Evolutionary conservation across 1,140 invertebrate genomes (phyloP), one percentile per base, ranked within the genome.

Genomic region (Eumaeus atala): DNA sequence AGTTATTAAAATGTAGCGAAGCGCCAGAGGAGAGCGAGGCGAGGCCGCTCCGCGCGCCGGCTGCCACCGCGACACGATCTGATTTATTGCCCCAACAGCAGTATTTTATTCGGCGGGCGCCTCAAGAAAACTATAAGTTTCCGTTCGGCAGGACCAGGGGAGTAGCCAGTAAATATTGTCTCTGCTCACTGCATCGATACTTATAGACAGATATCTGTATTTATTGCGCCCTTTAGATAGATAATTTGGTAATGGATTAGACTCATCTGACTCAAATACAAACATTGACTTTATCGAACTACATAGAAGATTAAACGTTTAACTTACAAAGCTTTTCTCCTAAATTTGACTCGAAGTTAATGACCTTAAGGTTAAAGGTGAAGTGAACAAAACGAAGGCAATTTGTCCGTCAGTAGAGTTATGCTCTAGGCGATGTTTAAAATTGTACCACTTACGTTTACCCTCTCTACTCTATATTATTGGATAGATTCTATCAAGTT

Each of bases 111-210:
- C 83, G 72, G 61, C 77, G 77, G 83, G 83, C 81, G 83, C 81
- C 83, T 86, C 83, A 86, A 86, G 67, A 77, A 80, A 84, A 82
- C 83, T 86, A 84, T 86, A 86, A 86, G 83, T 86, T 84, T 84
- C 81, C 83, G 81, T 84, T 86, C 74, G 79, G 73, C 76, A 81
- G 75, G 73, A 70, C 76, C 70, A 73, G 78, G 77, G 83, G 83
- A 77, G 72, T 73, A 76, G 75, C 72, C 80, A 79, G 69, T 84
- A 83, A 86, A 86, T 86, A 86, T 84, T 86, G 81, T 86, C 80
- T 77, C 74, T 73, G 71, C 70, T 72, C 67, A 51, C 68, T 73
- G 66, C 71, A 74, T 79, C 78, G 74, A 78, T 78, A 77, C 64
- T 60, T 59, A 65, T 66, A 64, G 70, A 80, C 78, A 77, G 71